Conservation (phyloP, 2,113 vertebrate genomes). For the Dascyllus trimaculatus region DNA sequence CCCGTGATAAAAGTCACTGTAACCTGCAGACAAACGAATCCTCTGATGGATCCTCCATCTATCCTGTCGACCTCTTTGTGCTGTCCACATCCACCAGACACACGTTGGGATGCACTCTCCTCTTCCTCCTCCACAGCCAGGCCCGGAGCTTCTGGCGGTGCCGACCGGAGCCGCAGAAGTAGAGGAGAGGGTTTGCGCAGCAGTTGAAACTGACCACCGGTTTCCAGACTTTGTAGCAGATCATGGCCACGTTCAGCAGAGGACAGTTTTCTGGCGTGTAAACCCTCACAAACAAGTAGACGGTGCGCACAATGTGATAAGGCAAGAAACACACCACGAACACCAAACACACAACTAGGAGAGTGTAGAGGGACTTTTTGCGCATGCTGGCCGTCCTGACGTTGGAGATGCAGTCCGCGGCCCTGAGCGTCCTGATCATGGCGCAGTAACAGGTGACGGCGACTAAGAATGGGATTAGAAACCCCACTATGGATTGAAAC, state of each 20-base stretch:
- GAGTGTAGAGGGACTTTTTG: constrained; percentile 69
- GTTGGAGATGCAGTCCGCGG: background rate
- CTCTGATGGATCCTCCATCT: background rate
- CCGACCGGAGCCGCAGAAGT: constrained; percentile 51
- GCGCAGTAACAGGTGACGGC: constrained; percentile 66
- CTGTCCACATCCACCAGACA: constrained; percentile 6
- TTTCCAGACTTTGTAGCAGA: constrained; percentile 73
- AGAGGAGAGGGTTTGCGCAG: constrained; percentile 76
- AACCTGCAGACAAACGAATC: background rate
- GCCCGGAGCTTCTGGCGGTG: constrained; percentile 37
- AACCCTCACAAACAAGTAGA: constrained; percentile 61
- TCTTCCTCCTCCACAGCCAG: constrained; percentile 48
- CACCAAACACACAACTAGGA: constrained; percentile 57
- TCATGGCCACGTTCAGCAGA: constrained; percentile 44
- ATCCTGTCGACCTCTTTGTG: constrained; percentile 1
- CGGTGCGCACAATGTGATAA: constrained; percentile 63
- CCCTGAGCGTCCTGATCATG: constrained; percentile 67
- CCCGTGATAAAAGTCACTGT: background rate
- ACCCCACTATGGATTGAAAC: constrained; percentile 62
- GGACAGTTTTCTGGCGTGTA: constrained; percentile 56
- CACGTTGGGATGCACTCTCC: constrained; percentile 38
- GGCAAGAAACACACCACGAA: constrained; percentile 77
- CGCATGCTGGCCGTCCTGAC: background rate
- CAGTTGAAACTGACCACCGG: constrained; percentile 73
- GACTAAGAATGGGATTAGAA: constrained; percentile 71